Evolutionary conservation across 1,140 invertebrate genomes (phyloP), one percentile per base, ranked within the genome.

Genomic region (Cyrtorhinus lividipennis): DNA sequence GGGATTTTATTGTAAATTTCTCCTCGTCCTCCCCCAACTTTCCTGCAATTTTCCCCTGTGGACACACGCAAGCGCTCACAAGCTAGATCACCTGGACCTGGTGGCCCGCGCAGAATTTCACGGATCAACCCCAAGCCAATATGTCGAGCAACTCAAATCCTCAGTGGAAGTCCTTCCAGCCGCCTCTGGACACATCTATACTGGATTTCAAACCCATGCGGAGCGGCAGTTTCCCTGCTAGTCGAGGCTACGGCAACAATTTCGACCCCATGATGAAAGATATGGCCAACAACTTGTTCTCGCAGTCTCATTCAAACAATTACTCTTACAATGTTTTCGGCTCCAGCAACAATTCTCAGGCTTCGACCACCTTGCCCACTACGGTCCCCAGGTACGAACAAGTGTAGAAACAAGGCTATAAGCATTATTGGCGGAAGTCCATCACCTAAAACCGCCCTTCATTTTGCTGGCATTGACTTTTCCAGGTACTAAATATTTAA

Each of bases 141-240:
- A 87, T 88, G 86, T 86, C 84, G 73, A 86, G 80, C 76, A 85
- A 87, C 87, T 53, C 48, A 15, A 53, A 53, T 53, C 86, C 87
- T 87, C 87, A 90, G 86, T 91, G 88, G 88, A 90, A 88, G 80
- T 82, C 81, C 73, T 88, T 90, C 84, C 87, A 90, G 83, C 85
- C 88, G 84, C 85, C 87, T 81, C 81, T 80, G 73, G 83, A 86
- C 74, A 81, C 68, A 23, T 68, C 83, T 74, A 84, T 86, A 74
- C 76, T 86, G 70, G 83, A 85, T 69, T 85, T 80, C 72, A 83
- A 83, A 73, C 76, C 81, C 71, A 79, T 82, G 80, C 18, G 57
- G 15, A 44, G 15, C 22, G 22, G 30, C 18, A 64, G 30, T 18
- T 60, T 44, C 59, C 62, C 56, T n/a, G 24, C 59, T 18, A 64